Evolutionary conservation across 37 sponge, comb jelly and placozoan species (phyloP), one percentile per base, ranked within the genome.

Genomic region (Hormiphora californensis): DNA sequence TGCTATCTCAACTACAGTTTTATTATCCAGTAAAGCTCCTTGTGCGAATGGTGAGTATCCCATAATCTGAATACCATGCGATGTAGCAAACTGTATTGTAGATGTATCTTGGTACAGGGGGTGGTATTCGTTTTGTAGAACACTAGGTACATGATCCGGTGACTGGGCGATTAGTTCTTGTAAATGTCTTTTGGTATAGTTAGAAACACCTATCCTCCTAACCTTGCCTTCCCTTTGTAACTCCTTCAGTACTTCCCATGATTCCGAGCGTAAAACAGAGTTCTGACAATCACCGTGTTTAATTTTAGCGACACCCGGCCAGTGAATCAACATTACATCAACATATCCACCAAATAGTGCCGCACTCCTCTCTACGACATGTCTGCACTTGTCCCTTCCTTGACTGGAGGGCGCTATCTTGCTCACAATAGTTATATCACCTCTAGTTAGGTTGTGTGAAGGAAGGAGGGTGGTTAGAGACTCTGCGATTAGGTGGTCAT

Each of bases 31-130:
- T 28, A 73, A 73, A 21, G 40, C 46, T 3, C 81, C 46, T 28
- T 73, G 81, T 21, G 46, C 81, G 23, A 73, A 73, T n/a, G 81
- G 81, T 4, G 81, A 73, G 23, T 73, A 73, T 4, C 81, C 81
- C 43, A 73, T 41, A 15, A 73, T 8, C 25, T 9, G 2, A 4
- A 73, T 73, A 41, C 23, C 81, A 30, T 73, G 7, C 1, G 40
- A 22, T 2, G 19, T 43, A 21, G 46, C 40, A 39, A 41, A 73
- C 27, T 39, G 1, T 46, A 73, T 43, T 22, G 43, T 46, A 41
- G 40, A 43, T n/a, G 1, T 1, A 1, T 73, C 81, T 11, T 19
- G 32, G 38, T 73, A 73, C 38, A 43, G 8, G 12, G 81, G 81
- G 43, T 73, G 81, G 25, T 43, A 73, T 41, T 73, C 81, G 23